Evolutionary conservation across 2,888 invertebrate species (phyloP).

Genomic region (Tachystola acroxantha): DNA sequence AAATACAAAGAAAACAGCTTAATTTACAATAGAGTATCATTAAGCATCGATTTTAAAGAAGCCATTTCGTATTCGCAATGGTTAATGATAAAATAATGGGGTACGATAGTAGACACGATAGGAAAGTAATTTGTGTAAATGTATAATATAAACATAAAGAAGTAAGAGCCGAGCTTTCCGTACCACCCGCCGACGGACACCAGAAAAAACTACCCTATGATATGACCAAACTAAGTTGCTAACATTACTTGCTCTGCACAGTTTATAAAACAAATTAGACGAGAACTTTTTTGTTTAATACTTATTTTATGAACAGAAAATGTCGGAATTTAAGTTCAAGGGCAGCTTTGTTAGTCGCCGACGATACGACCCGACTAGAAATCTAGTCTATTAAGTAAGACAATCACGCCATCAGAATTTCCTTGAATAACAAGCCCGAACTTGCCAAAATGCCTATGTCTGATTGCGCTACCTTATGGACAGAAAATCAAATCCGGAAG

Average conservation of each 20-base stretch:
- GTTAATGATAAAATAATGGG: conserved; percentile 75
- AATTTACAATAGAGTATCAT: conserved; percentile 23
- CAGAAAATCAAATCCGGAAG: too few species aligned
- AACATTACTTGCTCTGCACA: conserved; percentile 38
- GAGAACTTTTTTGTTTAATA: conserved; percentile 41
- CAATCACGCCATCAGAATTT: too few species aligned
- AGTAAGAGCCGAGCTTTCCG: conserved; percentile 46
- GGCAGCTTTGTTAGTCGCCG: neutral
- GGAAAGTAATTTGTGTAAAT: conserved; percentile 74
- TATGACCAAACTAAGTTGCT: conserved; percentile 50
- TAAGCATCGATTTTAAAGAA: conserved; percentile 47
- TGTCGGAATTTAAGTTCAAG: neutral
- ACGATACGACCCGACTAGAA: too few species aligned
- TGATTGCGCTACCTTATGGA: too few species aligned
- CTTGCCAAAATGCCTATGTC: too few species aligned
- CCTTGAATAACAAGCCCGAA: too few species aligned
- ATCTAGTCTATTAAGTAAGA: too few species aligned
- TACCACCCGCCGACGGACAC: conserved; percentile 59
- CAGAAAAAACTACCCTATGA: conserved; percentile 66
- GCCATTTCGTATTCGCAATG: conserved; percentile 54
- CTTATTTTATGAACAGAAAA: conserved; percentile 38
- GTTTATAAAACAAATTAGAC: conserved; percentile 39
- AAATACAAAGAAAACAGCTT: conserved; percentile 1
- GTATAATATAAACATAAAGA: conserved; percentile 47
- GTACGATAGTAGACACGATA: conserved; percentile 70